Base-by-base conservation (phyloP, 2,888 invertebrate species). In the Tenodera sinensis region DNA sequence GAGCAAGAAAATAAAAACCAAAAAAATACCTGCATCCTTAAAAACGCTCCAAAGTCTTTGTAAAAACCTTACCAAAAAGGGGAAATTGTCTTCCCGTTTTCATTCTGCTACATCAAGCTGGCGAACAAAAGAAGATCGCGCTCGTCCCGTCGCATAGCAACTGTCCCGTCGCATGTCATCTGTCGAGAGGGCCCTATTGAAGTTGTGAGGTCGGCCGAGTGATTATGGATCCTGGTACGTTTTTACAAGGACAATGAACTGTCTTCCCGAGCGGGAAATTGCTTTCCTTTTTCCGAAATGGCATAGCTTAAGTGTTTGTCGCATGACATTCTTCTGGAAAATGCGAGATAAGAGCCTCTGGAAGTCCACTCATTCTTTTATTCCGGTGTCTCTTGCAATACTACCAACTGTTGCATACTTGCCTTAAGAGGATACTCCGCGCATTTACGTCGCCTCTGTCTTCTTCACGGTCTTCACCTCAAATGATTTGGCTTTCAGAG, bases 121-220 rank as follows among this genome's bases (percentile, higher is more conserved):
- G 71, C 28, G 30, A 30, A 83, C 28, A 81, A 81, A 81, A 86
- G 28, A 81, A 85, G 47, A 47, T 47, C 85, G 28, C 27, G 84
- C 84, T 42, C 42, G 85, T 85, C 84, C 27, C 42, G 85, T 85
- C 47, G 27, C 85, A 14, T 25, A 27, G 85, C 85, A 85, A 28
- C 81, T 71, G 54, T 71, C 54, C 82, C 83, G 87, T 87, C 87
- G 87, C 83, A 87, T 87, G 87, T 87, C 87, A 87, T 87, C 87
- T 87, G 87, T 87, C 54, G 54, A 71, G 54, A 71, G 54, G 34
- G 42, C 42, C 54, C 54, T 71, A 71, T 71, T 71, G 54, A 71
- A 25, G 54, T 71, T 71, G 54, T 71, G 54, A 20, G 54, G 20
- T 71, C 54, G 54, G 20, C 54, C 54, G 54, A 25, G 54, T 71